Percentiles rank a stretch among this genome's conserved stretches.
Evolutionary conservation across 2,888 invertebrate genomes (phyloP).

Genomic region (Caenorhabditis macrosperma): DNA sequence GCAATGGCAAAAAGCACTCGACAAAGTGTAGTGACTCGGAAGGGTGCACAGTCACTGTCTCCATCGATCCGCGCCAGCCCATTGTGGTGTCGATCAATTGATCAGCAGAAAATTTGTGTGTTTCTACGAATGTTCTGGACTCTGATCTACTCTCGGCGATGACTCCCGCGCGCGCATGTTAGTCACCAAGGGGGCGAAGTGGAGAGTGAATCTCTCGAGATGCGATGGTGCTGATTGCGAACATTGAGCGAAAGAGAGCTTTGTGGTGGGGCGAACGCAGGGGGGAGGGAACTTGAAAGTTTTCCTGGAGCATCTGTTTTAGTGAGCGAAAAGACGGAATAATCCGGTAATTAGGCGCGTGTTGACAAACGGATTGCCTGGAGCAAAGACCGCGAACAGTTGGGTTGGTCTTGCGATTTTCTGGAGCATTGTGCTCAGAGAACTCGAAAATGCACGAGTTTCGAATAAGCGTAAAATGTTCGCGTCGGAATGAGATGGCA

Average conservation of each 20-base stretch:
- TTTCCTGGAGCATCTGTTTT: background rate
- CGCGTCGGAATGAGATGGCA: no score
- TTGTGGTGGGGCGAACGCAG: background rate
- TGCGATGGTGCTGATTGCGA: background rate
- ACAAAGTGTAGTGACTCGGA: slow-evolving; percentile 16
- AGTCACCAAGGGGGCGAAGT: background rate
- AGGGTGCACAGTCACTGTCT: background rate
- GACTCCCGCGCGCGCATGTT: background rate
- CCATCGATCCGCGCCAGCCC: slow-evolving; percentile 41
- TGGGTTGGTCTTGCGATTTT: no score
- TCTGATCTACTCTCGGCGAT: slow-evolving; percentile 5
- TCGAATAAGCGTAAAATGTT: no score
- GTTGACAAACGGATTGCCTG: background rate
- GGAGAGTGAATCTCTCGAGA: background rate
- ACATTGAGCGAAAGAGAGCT: no score
- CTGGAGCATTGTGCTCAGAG: no score
- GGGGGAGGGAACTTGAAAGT: background rate
- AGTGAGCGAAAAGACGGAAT: background rate
- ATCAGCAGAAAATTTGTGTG: slow-evolving; percentile 10
- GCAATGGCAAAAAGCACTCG: slow-evolving; percentile 57
- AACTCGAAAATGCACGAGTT: no score
- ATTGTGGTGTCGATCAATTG: slow-evolving; percentile 51
- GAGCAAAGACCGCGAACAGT: background rate
- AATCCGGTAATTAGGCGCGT: slow-evolving; percentile 6
- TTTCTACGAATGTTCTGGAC: slow-evolving; percentile 25